phyloP scores from a whole-genome alignment of 2,797 vertebrate species.

The Allobates femoralis region DNA sequence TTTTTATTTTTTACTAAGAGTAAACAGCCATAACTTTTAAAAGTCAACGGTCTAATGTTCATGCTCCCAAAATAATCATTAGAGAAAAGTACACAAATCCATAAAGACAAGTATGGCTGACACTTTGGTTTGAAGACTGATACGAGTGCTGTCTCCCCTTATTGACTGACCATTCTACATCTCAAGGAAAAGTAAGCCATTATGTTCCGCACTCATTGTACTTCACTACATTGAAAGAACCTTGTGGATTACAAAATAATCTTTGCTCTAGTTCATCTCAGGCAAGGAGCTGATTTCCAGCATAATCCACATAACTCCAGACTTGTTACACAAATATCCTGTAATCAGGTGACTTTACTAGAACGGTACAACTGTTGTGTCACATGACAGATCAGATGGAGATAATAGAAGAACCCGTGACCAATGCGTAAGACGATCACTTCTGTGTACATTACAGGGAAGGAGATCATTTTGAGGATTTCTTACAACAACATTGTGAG shows the following conservation, averaged over 20 bases:
- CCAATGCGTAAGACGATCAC: neutral
- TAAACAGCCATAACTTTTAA: no score
- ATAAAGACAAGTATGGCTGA: no score
- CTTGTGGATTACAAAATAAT: neutral
- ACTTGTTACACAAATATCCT: slow-evolving; percentile 21
- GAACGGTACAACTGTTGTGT: neutral
- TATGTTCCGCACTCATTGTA: neutral
- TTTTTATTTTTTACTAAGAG: no score
- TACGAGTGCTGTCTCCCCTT: neutral
- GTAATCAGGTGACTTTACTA: slow-evolving; percentile 23
- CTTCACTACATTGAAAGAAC: slow-evolving; percentile 4
- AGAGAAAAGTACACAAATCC: no score
- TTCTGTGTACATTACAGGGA: slow-evolving; percentile 29
- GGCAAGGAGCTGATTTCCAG: slow-evolving; percentile 29
- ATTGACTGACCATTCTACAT: neutral
- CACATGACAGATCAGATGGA: slow-evolving; percentile 32
- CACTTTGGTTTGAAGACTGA: neutral
- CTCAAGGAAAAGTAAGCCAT: neutral
- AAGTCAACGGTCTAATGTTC: no score
- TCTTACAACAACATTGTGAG: slow-evolving; percentile 2
- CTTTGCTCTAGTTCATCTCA: slow-evolving; percentile 36
- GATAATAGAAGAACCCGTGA: slow-evolving; percentile 32
- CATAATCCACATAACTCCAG: slow-evolving; percentile 30
- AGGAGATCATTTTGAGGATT: slow-evolving; percentile 28
- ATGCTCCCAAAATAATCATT: no score